These are phyloP conservation scores for Myoxocephalus aenaeus DNA, from an alignment of 2,797 vertebrate genomes.

Conservation along the genomic window DNA sequence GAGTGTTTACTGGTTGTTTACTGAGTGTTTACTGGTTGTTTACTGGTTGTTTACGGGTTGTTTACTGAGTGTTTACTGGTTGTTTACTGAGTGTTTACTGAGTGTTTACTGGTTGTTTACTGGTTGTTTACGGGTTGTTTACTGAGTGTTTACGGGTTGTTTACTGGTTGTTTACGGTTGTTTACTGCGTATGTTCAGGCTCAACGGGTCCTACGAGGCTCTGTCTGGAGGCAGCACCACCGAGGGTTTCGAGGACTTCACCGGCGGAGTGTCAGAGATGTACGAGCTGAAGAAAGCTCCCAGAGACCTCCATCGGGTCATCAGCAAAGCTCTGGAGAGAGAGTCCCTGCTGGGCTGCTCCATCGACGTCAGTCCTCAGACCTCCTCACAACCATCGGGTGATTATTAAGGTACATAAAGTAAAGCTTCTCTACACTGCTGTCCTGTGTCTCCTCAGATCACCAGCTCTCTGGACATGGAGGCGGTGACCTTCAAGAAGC, in stretches of 20 bases:
- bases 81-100: no score
- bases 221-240: constrained; percentile 91
- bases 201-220: constrained; percentile 91
- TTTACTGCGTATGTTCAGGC: constrained; percentile 63
- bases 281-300: constrained; percentile 87
- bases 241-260: constrained; percentile 95
- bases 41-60: neutral
- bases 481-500: constrained; percentile 90
- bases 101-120: no score
- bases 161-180: neutral
- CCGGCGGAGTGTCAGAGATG: constrained; percentile 89
- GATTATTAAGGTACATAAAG: no score
- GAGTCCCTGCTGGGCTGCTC: constrained; percentile 93
- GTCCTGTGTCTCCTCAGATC: constrained; percentile 78
- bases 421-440: no score
- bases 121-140: no score
- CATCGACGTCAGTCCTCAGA: constrained; percentile 86
- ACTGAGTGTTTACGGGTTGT: no score
- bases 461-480: constrained; percentile 89
- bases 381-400: no score
- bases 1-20: no score
- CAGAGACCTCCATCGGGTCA: constrained; percentile 84
- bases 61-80: no score
- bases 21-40: no score
- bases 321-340: constrained; percentile 86